These are phyloP conservation scores for Polia nebulosa DNA, from an alignment of 2,888 invertebrate genomes.

Conservation along the genomic window DNA sequence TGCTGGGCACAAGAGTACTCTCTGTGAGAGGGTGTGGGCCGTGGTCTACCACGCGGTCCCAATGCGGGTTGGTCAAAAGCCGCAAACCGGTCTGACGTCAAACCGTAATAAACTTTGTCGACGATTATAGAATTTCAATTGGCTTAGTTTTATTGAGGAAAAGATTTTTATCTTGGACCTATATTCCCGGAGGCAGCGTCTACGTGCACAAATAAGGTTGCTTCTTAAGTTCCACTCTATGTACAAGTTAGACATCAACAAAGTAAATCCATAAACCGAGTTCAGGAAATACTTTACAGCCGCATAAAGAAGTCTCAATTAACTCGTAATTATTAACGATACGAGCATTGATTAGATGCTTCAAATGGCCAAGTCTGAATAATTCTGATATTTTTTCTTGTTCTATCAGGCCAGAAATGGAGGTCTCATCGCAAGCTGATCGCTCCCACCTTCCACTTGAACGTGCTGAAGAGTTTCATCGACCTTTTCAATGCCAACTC, in stretches of 20 bases:
- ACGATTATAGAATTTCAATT: conserved; percentile 44
- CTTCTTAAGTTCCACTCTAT: conserved; percentile 5
- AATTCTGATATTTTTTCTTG: conserved; percentile 15
- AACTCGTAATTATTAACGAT: conserved; percentile 20
- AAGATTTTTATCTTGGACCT: conserved; percentile 32
- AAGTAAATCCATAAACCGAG: conserved; percentile 26
- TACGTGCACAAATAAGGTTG: conserved; percentile 29
- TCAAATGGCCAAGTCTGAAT: conserved; percentile 9
- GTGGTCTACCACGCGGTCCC: too few species aligned
- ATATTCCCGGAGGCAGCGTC: conserved; percentile 33
- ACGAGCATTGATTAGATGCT: conserved; percentile 9
- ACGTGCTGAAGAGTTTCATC: conserved; percentile 96
- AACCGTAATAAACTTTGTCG: conserved; percentile 24
- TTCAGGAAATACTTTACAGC: conserved; percentile 35
- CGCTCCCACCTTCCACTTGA: conserved; percentile 97
- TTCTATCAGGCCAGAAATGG: conserved; percentile 94
- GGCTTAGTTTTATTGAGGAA: conserved; percentile 47
- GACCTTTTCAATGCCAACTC: conserved; percentile 96
- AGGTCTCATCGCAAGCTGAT: conserved; percentile 96
- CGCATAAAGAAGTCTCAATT: conserved; percentile 20
- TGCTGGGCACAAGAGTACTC: too few species aligned
- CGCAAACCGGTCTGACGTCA: conserved; percentile 36
- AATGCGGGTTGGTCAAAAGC: too few species aligned
- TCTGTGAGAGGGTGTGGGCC: too few species aligned
- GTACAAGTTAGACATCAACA: conserved; percentile 3